These are phyloP conservation scores for Xiphophorus couchianus DNA, from an alignment of 2,113 vertebrate genomes.

Conservation along the genomic window DNA sequence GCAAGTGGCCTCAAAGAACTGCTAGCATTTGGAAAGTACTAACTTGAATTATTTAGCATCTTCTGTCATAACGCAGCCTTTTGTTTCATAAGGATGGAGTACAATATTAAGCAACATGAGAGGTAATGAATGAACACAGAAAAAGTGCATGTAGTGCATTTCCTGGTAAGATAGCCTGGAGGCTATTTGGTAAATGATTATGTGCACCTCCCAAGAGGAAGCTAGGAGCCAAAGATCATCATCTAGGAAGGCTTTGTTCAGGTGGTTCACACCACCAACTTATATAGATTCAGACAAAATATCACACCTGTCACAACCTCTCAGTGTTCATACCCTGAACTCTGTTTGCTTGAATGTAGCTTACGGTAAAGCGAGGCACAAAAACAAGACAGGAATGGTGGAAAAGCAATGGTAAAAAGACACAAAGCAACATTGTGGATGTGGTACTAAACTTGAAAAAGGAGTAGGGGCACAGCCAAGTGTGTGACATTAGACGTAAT, in stretches of 20 bases:
- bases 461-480: slow-evolving; percentile 49
- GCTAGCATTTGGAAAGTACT: slow-evolving; percentile 42
- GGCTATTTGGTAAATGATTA: slow-evolving; percentile 48
- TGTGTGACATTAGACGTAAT: slow-evolving; percentile 71
- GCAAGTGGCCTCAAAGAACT: slow-evolving; percentile 31
- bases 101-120: slow-evolving; percentile 57
- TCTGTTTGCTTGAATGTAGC: slow-evolving; percentile 37
- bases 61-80: slow-evolving; percentile 15
- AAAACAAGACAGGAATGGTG: slow-evolving; percentile 9
- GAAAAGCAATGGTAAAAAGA: slow-evolving; percentile 22
- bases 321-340: slow-evolving; percentile 45
- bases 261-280: slow-evolving; percentile 34
- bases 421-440: slow-evolving; percentile 7
- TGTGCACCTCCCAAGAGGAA: slow-evolving; percentile 36
- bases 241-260: slow-evolving; percentile 24
- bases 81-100: slow-evolving; percentile 41
- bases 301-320: slow-evolving; percentile 69
- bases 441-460: slow-evolving; percentile 46
- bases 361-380: slow-evolving; percentile 21
- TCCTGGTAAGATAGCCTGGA: slow-evolving; percentile 32
- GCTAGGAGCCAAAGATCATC: slow-evolving; percentile 45
- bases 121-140: slow-evolving; percentile 33
- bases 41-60: slow-evolving; percentile 63
- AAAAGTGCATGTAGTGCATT: slow-evolving; percentile 27
- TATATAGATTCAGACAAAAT: slow-evolving; percentile 56